Base-by-base conservation (phyloP, 35 echinoderm and acorn worm species). In the Acanthaster planci region DNA sequence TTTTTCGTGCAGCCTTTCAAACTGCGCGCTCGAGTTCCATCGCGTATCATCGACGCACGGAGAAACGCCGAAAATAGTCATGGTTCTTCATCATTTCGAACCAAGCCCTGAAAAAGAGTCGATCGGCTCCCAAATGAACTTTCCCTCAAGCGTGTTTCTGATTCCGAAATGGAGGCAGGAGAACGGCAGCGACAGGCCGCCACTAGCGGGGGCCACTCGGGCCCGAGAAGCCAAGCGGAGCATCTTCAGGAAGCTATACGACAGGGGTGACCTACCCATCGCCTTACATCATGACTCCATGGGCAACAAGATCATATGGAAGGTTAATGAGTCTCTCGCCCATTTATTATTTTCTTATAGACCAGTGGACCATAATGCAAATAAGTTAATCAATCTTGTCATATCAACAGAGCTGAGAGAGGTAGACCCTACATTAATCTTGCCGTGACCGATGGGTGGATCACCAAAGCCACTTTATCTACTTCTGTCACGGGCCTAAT, bases 231-330 rank as follows among this genome's bases (percentile, higher is more conserved):
- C 67, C 1, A 78, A 55, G 22, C 89, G 72, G 14, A 91, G 77
- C 8, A 52, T 85, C 6, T 91, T 91, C 40, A 50, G 77, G 22
- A 91, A 91, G 64, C 77, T 91, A 19, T 91, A 91, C 40, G 53
- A 80, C 16, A 30, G 89, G 27, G 89, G 89, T 17, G 89, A 91
- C 76, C 59, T 91, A 16, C 89, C 89, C 8, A 79, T 91, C 18
- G 83, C 59, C 2, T 47, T 86, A 36, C 76, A 91, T 27, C 89
- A 91, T 34, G 80, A 91, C 37, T 60, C 78, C 0, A 89, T 82
- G 79, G 89, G 89, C 34, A 80, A 80, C 76, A 91, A 86, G 55
- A 91, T 91, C 85, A 78, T 78, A 16, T 91, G 89, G 89, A 91
- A 91, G 83, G 89, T 91, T 26, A 36, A 50, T 50, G 38, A 8